Percentiles rank a stretch among this genome's conserved stretches.
These are phyloP conservation scores for Strigamia maritima DNA, from an alignment of 2,888 invertebrate species.

Conservation along the genomic window DNA sequence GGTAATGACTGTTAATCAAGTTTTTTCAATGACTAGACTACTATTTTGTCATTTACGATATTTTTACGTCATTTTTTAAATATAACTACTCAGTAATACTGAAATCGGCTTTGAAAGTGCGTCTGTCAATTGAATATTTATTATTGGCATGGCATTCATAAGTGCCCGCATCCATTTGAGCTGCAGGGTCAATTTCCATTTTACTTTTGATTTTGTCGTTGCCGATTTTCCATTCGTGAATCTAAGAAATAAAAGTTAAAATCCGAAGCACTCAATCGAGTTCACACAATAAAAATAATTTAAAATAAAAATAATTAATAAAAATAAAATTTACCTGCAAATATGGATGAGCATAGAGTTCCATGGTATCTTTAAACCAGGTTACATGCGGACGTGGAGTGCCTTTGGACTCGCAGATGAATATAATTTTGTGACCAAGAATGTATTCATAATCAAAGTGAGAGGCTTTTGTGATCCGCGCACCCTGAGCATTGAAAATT, in stretches of 20 bases:
- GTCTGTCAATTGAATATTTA: slow-evolving; percentile 85
- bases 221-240: slow-evolving; percentile 83
- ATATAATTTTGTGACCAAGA: slow-evolving; percentile 88
- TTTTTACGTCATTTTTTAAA: background rate
- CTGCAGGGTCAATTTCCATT: slow-evolving; percentile 90
- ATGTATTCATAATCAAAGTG: slow-evolving; percentile 93
- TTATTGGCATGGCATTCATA: slow-evolving; percentile 86
- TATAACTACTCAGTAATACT: slow-evolving; percentile 56
- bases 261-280: background rate
- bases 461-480: slow-evolving; percentile 80
- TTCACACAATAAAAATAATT: slow-evolving; percentile 20
- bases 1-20: background rate
- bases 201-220: slow-evolving; percentile 83
- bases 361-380: slow-evolving; percentile 93
- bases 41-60: background rate
- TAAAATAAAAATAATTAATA: slow-evolving; percentile 18
- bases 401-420: slow-evolving; percentile 85
- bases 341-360: slow-evolving; percentile 84
- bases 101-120: slow-evolving; percentile 90
- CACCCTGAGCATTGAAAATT: slow-evolving; percentile 64
- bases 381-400: slow-evolving; percentile 87
- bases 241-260: slow-evolving; percentile 57
- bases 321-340: slow-evolving; percentile 60
- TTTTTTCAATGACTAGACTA: background rate
- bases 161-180: slow-evolving; percentile 93